Percentiles rank a stretch among this genome's conserved stretches.
Conservation (phyloP, 2,888 invertebrate species). For the Scaptodrosophila latifasciaeformis region DNA sequence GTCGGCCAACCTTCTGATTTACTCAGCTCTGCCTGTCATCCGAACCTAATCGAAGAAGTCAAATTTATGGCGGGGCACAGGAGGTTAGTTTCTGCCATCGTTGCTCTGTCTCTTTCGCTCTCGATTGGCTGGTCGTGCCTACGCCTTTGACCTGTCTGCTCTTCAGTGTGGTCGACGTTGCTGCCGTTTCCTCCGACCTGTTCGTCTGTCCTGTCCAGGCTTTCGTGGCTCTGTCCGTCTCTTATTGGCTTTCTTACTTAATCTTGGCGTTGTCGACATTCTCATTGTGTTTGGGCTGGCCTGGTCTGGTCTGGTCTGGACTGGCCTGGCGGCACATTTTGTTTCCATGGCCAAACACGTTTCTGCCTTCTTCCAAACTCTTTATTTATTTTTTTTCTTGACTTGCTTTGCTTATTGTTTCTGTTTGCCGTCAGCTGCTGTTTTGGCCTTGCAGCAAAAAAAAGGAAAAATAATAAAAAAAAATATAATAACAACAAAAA, state of each 20-base stretch:
- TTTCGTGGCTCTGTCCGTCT: constrained; percentile 48
- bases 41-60: constrained; percentile 33
- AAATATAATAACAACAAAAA: no score
- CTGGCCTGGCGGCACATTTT: neutral
- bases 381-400: neutral
- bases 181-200: constrained; percentile 22
- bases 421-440: constrained; percentile 52
- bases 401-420: neutral
- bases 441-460: constrained; percentile 31
- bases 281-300: neutral
- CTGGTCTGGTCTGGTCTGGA: neutral
- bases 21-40: constrained; percentile 11
- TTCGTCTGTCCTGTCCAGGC: constrained; percentile 57
- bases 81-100: neutral
- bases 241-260: constrained; percentile 3
- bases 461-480: no score
- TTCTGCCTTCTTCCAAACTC: neutral
- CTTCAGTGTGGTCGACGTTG: constrained; percentile 23
- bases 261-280: neutral
- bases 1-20: neutral
- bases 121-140: constrained; percentile 13
- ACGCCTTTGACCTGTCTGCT: constrained; percentile 64
- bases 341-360: neutral
- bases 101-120: neutral
- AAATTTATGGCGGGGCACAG: constrained; percentile 52